Conservation (phyloP, 2,888 invertebrate genomes). For the Sesia apiformis region DNA sequence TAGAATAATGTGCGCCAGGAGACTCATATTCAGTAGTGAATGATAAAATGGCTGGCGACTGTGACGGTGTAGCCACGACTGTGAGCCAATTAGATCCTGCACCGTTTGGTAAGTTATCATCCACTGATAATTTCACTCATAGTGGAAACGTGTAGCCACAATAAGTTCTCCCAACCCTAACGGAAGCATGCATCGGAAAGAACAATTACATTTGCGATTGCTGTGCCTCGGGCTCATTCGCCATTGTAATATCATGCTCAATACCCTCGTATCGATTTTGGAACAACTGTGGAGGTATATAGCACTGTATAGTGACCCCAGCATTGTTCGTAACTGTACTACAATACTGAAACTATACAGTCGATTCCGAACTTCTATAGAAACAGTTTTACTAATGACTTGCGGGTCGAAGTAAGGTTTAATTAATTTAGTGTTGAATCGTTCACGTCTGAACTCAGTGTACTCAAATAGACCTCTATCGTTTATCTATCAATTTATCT, state of each 20-base stretch:
- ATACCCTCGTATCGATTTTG: not conserved
- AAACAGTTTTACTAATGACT: not conserved
- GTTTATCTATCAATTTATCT: too few species aligned
- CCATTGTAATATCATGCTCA: not conserved
- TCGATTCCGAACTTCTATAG: not conserved
- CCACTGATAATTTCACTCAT: too few species aligned
- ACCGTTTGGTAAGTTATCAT: too few species aligned
- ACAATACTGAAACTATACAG: not conserved
- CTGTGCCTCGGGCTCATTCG: not conserved
- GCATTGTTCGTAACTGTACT: not conserved
- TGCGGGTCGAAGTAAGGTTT: not conserved
- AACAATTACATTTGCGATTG: slow-evolving; percentile 18
- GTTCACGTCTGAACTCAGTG: too few species aligned
- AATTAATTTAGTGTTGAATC: not conserved
- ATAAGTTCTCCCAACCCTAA: not conserved
- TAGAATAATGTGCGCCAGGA: too few species aligned
- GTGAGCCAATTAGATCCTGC: too few species aligned
- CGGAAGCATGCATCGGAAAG: slow-evolving; percentile 13
- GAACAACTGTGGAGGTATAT: not conserved
- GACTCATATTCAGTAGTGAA: too few species aligned
- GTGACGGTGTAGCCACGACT: too few species aligned
- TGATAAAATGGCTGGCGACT: too few species aligned
- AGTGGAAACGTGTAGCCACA: too few species aligned
- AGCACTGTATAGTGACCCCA: not conserved
- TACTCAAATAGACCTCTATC: too few species aligned